phyloP scores from a whole-genome alignment of 2,113 vertebrate species.

The Excalfactoria chinensis region DNA sequence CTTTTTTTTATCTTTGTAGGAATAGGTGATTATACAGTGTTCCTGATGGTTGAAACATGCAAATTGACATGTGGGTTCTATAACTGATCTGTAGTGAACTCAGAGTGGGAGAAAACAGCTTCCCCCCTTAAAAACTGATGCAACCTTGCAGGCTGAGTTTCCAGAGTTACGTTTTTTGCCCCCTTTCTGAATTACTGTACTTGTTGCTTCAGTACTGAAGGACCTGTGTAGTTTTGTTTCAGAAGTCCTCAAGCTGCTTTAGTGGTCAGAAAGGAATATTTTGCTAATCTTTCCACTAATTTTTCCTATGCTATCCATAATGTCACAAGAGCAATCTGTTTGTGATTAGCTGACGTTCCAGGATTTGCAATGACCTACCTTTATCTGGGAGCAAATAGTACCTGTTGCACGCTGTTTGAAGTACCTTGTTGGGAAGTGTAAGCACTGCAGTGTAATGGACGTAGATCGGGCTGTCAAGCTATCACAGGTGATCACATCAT shows the following conservation, averaged over 20 bases:
- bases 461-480: background rate
- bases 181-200: background rate
- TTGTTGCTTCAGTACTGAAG: background rate
- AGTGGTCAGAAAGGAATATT: background rate
- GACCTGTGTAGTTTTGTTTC: background rate
- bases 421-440: background rate
- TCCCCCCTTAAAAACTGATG: background rate
- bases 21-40: background rate
- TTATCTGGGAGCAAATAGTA: conserved; percentile 38
- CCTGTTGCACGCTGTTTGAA: conserved; percentile 1
- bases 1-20: background rate
- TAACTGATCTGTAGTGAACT: background rate
- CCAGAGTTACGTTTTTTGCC: background rate
- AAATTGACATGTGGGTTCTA: background rate
- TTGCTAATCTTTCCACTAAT: background rate
- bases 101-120: background rate
- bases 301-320: background rate
- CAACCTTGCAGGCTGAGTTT: background rate
- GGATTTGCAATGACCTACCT: background rate
- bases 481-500: background rate
- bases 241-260: background rate
- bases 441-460: background rate
- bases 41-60: background rate
- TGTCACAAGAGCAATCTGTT: background rate
- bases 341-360: conserved; percentile 16